A percentile compares a stretch with the other conserved stretches of the same genome.
phyloP scores from a whole-genome alignment of 2,797 vertebrate species.

The Chromobotia macracanthus region DNA sequence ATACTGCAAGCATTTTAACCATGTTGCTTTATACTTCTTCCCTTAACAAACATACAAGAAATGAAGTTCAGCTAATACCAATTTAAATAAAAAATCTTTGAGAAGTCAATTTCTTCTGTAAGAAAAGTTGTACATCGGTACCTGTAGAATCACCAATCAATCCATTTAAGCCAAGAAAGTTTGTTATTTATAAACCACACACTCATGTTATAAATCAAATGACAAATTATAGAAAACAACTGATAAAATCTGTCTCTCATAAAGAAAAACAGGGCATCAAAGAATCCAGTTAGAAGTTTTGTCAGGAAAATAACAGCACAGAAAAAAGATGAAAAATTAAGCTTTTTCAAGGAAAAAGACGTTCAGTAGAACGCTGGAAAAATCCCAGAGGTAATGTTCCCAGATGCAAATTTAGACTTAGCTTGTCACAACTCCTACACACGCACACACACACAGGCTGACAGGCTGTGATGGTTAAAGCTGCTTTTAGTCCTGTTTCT shows the following conservation, averaged over 20 bases:
- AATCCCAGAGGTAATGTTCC: conserved; percentile 13
- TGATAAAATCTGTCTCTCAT: not conserved
- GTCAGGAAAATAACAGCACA: conserved; percentile 1
- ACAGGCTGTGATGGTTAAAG: conserved; percentile 60
- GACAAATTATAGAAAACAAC: conserved; percentile 17
- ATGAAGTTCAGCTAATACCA: not conserved
- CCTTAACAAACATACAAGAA: not conserved
- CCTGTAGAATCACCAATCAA: not conserved
- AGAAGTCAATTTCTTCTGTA: not conserved
- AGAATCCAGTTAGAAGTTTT: not conserved
- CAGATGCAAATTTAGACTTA: conserved; percentile 16
- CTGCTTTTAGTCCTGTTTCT: conserved; percentile 60
- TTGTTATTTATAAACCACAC: conserved; percentile 8
- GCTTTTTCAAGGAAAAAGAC: not conserved
- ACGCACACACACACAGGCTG: not conserved
- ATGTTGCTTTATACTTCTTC: not conserved
- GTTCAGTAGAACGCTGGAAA: not conserved
- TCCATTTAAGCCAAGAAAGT: not conserved
- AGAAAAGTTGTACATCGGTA: not conserved
- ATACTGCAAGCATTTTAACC: not conserved
- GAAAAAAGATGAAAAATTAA: not conserved
- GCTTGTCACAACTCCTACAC: not conserved
- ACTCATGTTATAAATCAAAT: conserved; percentile 1
- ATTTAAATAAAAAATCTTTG: not conserved
- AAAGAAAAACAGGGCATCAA: not conserved